Conservation (phyloP, 2,113 vertebrate genomes). For the Butastur rufipennis region DNA sequence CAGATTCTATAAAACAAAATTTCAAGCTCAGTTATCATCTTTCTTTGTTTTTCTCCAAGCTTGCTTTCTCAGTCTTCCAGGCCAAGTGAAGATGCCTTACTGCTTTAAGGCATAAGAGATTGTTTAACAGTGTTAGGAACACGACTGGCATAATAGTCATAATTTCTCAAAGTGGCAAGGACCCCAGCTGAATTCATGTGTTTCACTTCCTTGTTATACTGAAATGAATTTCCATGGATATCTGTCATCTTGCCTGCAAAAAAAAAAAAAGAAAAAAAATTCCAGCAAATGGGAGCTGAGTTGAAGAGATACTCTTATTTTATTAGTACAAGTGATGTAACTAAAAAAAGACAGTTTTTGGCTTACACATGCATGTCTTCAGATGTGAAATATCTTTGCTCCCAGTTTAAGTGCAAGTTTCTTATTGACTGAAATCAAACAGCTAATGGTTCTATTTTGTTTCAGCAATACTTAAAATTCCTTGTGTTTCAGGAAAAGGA, state of each 20-base stretch:
- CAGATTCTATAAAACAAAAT: neutral
- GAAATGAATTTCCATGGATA: slow-evolving; percentile 85
- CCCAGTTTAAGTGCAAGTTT: neutral
- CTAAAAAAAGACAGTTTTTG: neutral
- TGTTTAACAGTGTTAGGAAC: slow-evolving; percentile 85
- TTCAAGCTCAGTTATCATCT: neutral
- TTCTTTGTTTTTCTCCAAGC: neutral
- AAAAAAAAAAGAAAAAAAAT: neutral
- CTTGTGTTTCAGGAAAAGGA: neutral
- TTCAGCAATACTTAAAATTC: neutral
- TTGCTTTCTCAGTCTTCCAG: neutral
- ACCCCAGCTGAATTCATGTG: slow-evolving; percentile 96
- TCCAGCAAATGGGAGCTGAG: neutral
- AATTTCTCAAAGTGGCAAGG: slow-evolving; percentile 87
- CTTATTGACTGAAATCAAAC: neutral
- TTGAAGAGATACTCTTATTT: neutral
- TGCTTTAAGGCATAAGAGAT: slow-evolving; percentile 78
- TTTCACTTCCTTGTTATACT: slow-evolving; percentile 89
- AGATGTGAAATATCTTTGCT: neutral
- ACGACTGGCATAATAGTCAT: slow-evolving; percentile 86
- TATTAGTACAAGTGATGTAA: neutral
- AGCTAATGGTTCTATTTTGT: neutral
- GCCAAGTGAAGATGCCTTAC: neutral
- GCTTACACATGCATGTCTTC: neutral
- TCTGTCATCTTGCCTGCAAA: slow-evolving; percentile 89